Evolutionary conservation across 2,888 invertebrate species (phyloP), one percentile per base, ranked within the genome.

Genomic region (Pterostichus madidus): DNA sequence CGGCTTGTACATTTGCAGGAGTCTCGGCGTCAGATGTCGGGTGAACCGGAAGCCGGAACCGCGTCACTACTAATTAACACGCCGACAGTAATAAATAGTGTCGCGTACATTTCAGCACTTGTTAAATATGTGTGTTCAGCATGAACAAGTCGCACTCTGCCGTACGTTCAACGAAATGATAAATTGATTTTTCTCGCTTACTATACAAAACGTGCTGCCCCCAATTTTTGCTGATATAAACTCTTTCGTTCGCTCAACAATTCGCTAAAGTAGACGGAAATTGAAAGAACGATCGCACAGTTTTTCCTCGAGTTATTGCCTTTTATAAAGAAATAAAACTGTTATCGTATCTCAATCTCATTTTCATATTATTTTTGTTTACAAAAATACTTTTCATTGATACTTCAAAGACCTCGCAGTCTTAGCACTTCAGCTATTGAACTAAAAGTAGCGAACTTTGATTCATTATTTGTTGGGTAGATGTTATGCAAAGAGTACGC

Each of bases 171-270:
- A 13, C 75, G 39, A 75, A 81, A 81, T 81, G 81, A 81, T 81
- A 81, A 81, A 81, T 81, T 81, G 81, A 81, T 81, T 75, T 81
- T 75, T 81, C 81, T 59, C 81, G 81, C 81, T 81, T 75, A 75
- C 73, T 81, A 81, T 81, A 81, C 75, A 81, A 75, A 81, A 81
- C 73, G 81, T 81, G 81, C 46, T 73, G 49, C 75, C 81, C 59
- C 75, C 75, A 73, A 81, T 75, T 81, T 81, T 73, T 75, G 81
- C 81, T 81, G 80, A 80, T 80, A 80, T 73, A 71, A 73, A 80
- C 73, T 81, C 80, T 64, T 80, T 80, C 80, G 75, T 81, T 75
- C 81, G 61, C 32, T 81, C 81, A 61, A 75, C 81, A 81, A 81
- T 81, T 81, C 59, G 56, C 75, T 46, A 81, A 81, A 81, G 81